These are phyloP conservation scores for Heliornis fulica DNA, from an alignment of 2,113 vertebrate genomes.

Conservation along the genomic window DNA sequence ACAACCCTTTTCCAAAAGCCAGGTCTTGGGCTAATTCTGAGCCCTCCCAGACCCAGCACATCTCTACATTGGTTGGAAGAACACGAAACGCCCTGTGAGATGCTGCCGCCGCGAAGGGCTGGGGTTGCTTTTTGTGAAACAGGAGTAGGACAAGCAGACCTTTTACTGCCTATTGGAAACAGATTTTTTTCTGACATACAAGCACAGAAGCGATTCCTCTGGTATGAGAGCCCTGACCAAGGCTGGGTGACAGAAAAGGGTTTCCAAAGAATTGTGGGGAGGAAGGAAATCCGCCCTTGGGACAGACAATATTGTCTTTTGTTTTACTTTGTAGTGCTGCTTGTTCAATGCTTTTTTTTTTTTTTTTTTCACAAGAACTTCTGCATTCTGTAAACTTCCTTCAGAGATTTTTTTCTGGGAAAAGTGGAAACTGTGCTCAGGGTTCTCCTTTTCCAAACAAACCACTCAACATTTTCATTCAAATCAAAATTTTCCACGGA, in stretches of 20 bases:
- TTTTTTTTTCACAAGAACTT: constrained; percentile 60
- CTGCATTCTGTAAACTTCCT: constrained; percentile 47
- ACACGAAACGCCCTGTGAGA: neutral
- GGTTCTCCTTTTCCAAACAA: constrained; percentile 5
- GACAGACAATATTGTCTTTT: constrained; percentile 27
- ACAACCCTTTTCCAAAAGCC: neutral
- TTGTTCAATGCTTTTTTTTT: constrained; percentile 41
- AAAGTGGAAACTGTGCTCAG: neutral
- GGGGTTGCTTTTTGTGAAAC: constrained; percentile 28
- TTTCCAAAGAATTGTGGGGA: neutral
- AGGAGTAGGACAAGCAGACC: neutral
- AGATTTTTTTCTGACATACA: constrained; percentile 31
- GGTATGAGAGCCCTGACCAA: constrained; percentile 30
- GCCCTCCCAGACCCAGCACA: neutral
- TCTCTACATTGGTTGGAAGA: neutral
- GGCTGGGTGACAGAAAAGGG: neutral
- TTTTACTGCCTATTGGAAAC: constrained; percentile 45
- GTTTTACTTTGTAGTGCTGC: neutral
- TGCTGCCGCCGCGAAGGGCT: neutral
- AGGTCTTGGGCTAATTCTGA: neutral
- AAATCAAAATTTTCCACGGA: neutral
- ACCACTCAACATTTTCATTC: neutral
- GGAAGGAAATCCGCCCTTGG: constrained; percentile 44
- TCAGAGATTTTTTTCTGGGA: constrained; percentile 12
- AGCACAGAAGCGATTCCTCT: constrained; percentile 1